Conservation (phyloP, 2,113 vertebrate genomes). For the Callopanchax toddi region DNA sequence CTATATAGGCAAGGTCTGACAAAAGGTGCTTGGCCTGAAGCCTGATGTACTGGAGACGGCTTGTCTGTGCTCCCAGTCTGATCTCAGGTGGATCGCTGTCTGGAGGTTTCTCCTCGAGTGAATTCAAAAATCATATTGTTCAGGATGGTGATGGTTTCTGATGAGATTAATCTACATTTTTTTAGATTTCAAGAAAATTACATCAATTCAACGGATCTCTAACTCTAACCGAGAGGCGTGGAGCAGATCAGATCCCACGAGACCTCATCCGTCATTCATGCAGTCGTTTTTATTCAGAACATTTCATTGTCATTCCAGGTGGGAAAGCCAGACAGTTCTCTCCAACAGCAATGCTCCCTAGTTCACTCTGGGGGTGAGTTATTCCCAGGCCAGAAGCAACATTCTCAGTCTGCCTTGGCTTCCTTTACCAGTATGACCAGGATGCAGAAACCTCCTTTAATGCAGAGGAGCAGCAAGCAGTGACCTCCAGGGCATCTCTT, state of each 20-base stretch:
- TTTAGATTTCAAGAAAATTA: no score
- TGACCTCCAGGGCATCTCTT: no score
- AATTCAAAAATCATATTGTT: conserved; percentile 40
- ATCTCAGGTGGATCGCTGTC: conserved; percentile 46
- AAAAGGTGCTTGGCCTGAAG: conserved; percentile 29
- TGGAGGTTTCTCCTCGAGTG: conserved; percentile 15
- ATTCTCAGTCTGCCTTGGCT: not conserved
- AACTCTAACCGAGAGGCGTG: not conserved
- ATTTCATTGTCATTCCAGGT: not conserved
- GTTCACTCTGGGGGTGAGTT: not conserved
- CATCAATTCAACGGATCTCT: no score
- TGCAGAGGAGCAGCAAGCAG: no score
- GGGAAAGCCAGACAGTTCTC: not conserved
- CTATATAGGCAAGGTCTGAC: not conserved
- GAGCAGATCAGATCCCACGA: no score
- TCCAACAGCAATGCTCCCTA: not conserved
- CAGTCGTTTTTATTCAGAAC: not conserved
- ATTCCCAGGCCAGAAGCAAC: not conserved
- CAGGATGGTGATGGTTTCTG: conserved; percentile 19
- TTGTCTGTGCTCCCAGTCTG: conserved; percentile 34
- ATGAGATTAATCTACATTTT: no score
- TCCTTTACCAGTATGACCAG: not conserved
- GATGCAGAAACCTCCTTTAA: not conserved
- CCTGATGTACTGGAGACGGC: conserved; percentile 36
- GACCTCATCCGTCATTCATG: not conserved